phyloP scores from a whole-genome alignment of 2,797 vertebrate genomes.

The Vespertilio murinus region DNA sequence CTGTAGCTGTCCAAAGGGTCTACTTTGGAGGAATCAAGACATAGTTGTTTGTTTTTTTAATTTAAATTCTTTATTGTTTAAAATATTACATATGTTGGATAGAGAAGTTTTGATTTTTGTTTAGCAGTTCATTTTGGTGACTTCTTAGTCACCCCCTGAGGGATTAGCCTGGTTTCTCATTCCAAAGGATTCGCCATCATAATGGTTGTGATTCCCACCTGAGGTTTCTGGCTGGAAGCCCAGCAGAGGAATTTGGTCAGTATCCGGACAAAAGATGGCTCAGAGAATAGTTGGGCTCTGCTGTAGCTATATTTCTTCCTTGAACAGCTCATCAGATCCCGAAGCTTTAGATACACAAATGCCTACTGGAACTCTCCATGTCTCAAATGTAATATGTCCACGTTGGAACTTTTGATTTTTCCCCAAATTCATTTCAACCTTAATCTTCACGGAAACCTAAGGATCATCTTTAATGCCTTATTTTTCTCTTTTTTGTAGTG shows the following conservation, averaged over 20 bases:
- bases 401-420: conserved; percentile 20
- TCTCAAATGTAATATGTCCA: conserved; percentile 9
- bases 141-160: background rate
- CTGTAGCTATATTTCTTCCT: background rate
- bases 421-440: background rate
- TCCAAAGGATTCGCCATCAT: background rate
- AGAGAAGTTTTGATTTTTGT: conserved; percentile 36
- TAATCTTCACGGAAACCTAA: conserved; percentile 38
- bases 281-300: background rate
- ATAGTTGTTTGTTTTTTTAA: background rate
- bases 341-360: background rate
- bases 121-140: background rate
- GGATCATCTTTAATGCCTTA: conserved; percentile 18
- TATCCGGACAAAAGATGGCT: background rate
- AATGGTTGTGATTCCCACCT: conserved; percentile 23
- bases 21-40: conserved; percentile 26
- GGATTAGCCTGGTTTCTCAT: background rate
- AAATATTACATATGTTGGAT: background rate
- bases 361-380: background rate
- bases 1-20: background rate
- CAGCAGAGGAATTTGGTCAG: conserved; percentile 1
- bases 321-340: background rate
- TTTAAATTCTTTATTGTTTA: too few relatives aligned
- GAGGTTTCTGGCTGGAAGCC: background rate
- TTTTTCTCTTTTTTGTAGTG: background rate